These are phyloP conservation scores for Tenthredo scrophulariae DNA, from an alignment of 2,888 invertebrate genomes.

Conservation along the genomic window DNA sequence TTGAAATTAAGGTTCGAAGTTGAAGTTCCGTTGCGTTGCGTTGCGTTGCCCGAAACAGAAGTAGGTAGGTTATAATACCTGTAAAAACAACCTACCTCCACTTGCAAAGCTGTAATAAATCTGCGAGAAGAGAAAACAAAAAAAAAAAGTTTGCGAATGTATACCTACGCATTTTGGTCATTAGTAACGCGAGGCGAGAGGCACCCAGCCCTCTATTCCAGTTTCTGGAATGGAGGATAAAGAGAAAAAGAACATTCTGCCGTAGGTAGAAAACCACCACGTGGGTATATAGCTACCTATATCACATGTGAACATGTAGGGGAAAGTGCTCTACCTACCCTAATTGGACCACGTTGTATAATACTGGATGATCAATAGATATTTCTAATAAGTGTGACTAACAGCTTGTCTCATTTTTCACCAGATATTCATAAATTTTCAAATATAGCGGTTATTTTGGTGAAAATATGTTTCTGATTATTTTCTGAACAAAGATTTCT, in stretches of 20 bases:
- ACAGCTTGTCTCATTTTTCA: background rate
- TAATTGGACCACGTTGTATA: background rate
- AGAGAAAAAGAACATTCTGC: slow-evolving; percentile 16
- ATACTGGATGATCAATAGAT: slow-evolving; percentile 1
- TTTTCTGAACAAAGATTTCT: no score
- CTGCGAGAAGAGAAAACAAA: background rate
- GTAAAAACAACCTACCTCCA: background rate
- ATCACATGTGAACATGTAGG: background rate
- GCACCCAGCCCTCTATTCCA: background rate
- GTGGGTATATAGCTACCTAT: background rate
- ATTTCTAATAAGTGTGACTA: slow-evolving; percentile 4
- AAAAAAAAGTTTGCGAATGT: slow-evolving; percentile 10
- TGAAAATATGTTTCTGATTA: background rate
- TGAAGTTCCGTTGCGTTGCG: background rate
- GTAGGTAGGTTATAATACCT: background rate
- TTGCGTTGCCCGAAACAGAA: slow-evolving; percentile 22
- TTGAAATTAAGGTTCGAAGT: slow-evolving; percentile 27
- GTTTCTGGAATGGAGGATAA: background rate
- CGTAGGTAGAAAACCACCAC: background rate
- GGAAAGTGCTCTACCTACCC: slow-evolving; percentile 4
- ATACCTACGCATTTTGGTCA: slow-evolving; percentile 35
- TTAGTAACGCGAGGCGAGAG: slow-evolving; percentile 42
- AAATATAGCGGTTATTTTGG: background rate
- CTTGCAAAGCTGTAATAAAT: slow-evolving; percentile 2
- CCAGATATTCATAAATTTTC: background rate